Evolutionary conservation across 2,113 vertebrate species (phyloP).

Genomic region (Macaca mulatta): DNA sequence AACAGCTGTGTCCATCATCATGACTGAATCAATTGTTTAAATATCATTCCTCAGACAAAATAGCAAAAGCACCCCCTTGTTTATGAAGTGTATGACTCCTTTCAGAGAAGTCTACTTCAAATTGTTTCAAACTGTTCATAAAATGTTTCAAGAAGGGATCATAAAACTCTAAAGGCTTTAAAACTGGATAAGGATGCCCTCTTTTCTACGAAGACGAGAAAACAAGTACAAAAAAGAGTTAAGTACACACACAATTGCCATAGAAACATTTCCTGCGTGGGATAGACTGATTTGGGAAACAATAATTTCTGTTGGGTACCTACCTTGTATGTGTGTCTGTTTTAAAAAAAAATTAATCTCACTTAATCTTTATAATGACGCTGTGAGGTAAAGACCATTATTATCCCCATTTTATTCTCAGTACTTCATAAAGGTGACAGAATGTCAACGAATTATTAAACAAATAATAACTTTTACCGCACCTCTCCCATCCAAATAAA

Average conservation of each 20-base stretch:
- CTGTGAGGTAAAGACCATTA: not conserved
- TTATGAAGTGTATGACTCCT: not conserved
- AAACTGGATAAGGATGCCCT: not conserved
- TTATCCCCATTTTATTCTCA: not conserved
- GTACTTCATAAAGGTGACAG: not conserved
- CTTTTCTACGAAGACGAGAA: not conserved
- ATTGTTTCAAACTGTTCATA: conserved; percentile 5
- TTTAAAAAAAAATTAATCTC: not conserved
- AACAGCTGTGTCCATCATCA: not conserved
- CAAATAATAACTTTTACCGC: not conserved
- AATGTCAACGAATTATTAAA: not conserved
- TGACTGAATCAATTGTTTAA: not conserved
- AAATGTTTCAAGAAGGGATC: not conserved
- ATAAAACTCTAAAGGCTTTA: not conserved
- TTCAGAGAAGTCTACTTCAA: not conserved
- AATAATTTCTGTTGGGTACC: not conserved
- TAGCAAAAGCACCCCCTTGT: not conserved
- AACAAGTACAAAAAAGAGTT: not conserved
- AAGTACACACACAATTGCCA: not conserved
- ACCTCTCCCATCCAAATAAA: not conserved
- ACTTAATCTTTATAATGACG: not conserved
- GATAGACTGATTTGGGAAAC: not conserved
- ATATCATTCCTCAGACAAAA: conserved; percentile 36
- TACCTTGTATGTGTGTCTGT: not conserved
- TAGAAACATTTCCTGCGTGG: not conserved